Evolutionary conservation across 2,113 vertebrate species (phyloP).

Genomic region (Chamaetylas fuelleborni): DNA sequence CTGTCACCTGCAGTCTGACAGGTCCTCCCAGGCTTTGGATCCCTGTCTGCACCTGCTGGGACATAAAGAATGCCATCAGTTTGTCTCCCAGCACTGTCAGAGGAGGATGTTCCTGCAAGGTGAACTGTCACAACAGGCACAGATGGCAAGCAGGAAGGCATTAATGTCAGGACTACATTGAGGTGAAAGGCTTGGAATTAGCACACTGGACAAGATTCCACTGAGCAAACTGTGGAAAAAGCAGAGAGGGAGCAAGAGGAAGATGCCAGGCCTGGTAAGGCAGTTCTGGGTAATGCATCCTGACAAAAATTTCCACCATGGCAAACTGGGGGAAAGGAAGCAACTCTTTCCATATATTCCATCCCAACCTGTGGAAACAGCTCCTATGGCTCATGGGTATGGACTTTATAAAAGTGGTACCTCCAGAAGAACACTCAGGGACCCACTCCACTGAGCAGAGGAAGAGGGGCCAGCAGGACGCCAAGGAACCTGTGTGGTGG

Average conservation of each 20-base stretch:
- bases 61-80: not conserved
- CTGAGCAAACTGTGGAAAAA: not conserved
- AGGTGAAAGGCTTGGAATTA: not conserved
- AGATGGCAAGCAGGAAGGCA: accelerated
- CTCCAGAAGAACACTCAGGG: not conserved
- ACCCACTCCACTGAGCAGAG: not conserved
- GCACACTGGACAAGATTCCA: accelerated
- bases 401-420: not conserved
- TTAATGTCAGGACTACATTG: not conserved
- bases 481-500: not conserved
- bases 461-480: not conserved
- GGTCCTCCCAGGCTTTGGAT: not conserved
- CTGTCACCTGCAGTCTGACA: accelerated
- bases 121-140: not conserved
- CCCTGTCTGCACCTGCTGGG: not conserved
- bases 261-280: not conserved
- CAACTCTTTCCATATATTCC: not conserved
- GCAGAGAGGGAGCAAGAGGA: not conserved
- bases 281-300: not conserved
- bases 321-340: not conserved
- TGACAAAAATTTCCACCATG: not conserved
- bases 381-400: accelerated
- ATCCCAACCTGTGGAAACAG: not conserved
- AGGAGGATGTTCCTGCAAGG: accelerated
- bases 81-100: not conserved